These are phyloP conservation scores for Pungitius pungitius DNA, from an alignment of 2,113 vertebrate genomes.

Conservation along the genomic window DNA sequence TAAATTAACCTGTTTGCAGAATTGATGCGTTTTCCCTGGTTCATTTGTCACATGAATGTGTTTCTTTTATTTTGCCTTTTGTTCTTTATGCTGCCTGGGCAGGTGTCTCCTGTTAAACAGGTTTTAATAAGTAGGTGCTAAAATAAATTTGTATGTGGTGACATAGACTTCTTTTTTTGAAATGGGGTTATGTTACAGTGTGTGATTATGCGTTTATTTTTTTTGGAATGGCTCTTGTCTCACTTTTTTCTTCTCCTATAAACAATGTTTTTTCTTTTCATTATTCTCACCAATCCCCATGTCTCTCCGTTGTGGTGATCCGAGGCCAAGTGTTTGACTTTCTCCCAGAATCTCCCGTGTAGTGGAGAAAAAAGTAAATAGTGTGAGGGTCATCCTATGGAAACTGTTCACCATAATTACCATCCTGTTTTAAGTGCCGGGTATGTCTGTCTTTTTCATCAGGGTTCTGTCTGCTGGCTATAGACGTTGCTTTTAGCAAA, in stretches of 20 bases:
- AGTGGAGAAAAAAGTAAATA: constrained; percentile 51
- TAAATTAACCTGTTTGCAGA: not conserved
- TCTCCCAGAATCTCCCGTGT: constrained; percentile 48
- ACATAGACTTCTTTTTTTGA: constrained; percentile 23
- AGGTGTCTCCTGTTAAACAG: constrained; percentile 67
- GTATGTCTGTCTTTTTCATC: constrained; percentile 53
- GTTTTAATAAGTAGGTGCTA: constrained; percentile 61
- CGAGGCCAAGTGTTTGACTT: constrained; percentile 16
- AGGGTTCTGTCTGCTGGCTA: constrained; percentile 35
- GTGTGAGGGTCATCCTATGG: constrained; percentile 67
- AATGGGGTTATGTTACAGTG: constrained; percentile 12
- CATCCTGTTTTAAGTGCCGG: constrained; percentile 50
- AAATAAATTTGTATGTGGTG: constrained; percentile 46
- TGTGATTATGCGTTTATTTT: constrained; percentile 12
- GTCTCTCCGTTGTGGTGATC: constrained; percentile 33
- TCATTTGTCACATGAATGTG: constrained; percentile 24
- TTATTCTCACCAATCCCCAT: constrained; percentile 34
- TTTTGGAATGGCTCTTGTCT: not conserved
- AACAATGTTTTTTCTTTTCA: constrained; percentile 22
- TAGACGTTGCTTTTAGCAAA: constrained; percentile 40
- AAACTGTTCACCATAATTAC: constrained; percentile 69
- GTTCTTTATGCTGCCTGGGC: constrained; percentile 45
- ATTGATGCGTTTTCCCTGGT: not conserved
- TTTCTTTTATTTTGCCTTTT: constrained; percentile 35
- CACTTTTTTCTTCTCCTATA: not conserved